Base-by-base conservation (phyloP, 1,140 invertebrate genomes). In the Parapsyche elsis region DNA sequence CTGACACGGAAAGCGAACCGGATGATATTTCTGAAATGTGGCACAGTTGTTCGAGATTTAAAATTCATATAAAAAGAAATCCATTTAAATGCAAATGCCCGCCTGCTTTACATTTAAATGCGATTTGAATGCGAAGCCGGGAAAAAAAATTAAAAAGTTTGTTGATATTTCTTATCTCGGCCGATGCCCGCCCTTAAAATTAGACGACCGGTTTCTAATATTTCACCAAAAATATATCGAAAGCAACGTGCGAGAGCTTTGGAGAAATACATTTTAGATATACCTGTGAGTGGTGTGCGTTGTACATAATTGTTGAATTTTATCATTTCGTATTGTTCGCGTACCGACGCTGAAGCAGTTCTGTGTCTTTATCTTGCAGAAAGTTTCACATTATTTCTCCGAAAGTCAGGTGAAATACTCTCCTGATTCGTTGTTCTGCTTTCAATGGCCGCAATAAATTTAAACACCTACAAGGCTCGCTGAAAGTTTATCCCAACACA, bases 31-130 rank as follows among this genome's bases (percentile, higher is more conserved):
- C 44, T 38, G 75, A 77, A 77, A 77, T 77, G 57, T 77, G 75
- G 45, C 75, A 77, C 75, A 77, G 75, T 77, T 77, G 75, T 64
- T 26, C 21, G n/a, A 77, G 59, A 57, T 70, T 76, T 76, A 77
- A 77, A 71, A 71, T 80, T 80, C 61, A 76, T 80, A 76, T 80
- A 57, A 76, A 76, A 80, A 76, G 57, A 80, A 80, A 80, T 77
- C 74, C 73, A 80, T 80, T 80, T 80, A 71, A 80, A 80, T 76
- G 79, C 64, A 80, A 80, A 76, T 80, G 67, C 53, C 44, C 26
- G 12, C 53, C 79, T 76, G 49, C 74, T 80, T 80, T 71, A 80
- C 74, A 80, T 80, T 80, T 70, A 80, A 80, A 80, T 80, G 46
- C 49, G 71, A 71, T 76, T 80, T 46, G 67, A 79, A 76, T 80